These are phyloP conservation scores for Uloborus diversus DNA, from an alignment of 1,140 invertebrate genomes.

Conservation along the genomic window DNA sequence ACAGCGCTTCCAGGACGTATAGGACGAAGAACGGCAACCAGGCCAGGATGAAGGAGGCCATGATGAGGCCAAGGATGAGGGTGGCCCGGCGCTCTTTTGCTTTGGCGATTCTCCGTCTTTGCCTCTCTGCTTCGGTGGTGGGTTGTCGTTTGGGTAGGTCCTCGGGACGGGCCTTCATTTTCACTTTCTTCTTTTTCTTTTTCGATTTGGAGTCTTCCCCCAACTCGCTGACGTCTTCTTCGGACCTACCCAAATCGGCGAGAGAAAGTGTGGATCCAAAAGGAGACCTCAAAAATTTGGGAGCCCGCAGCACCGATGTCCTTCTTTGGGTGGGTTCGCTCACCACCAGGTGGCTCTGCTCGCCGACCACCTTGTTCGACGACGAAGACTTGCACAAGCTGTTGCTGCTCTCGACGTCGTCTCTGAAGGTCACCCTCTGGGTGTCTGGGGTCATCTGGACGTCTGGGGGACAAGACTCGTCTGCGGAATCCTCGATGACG, in stretches of 20 bases:
- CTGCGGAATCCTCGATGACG: constrained; percentile 19
- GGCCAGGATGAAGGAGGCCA: constrained; percentile 98
- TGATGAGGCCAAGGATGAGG: constrained; percentile 95
- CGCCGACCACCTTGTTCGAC: background rate
- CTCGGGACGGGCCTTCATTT: constrained; percentile 54
- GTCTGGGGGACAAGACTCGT: background rate
- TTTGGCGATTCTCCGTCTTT: constrained; percentile 89
- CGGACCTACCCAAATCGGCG: constrained; percentile 57
- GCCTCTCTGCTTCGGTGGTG: constrained; percentile 82
- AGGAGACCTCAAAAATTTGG: constrained; percentile 56
- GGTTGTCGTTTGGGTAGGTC: constrained; percentile 10
- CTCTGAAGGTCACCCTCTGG: constrained; percentile 21
- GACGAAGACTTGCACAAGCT: constrained; percentile 33
- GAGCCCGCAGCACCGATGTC: constrained; percentile 47
- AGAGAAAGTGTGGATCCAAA: constrained; percentile 58
- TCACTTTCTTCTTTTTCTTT: constrained; percentile 59
- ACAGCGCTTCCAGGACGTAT: constrained; percentile 87
- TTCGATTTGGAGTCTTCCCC: constrained; percentile 10
- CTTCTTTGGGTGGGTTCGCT: background rate
- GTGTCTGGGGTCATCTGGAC: background rate
- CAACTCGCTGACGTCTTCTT: constrained; percentile 45
- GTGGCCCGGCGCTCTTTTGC: constrained; percentile 97
- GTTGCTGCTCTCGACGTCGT: constrained; percentile 1
- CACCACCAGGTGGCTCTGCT: background rate
- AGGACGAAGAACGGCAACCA: constrained; percentile 99